Evolutionary conservation across 2,888 invertebrate species (phyloP).

Genomic region (Caenorhabditis japonica): DNA sequence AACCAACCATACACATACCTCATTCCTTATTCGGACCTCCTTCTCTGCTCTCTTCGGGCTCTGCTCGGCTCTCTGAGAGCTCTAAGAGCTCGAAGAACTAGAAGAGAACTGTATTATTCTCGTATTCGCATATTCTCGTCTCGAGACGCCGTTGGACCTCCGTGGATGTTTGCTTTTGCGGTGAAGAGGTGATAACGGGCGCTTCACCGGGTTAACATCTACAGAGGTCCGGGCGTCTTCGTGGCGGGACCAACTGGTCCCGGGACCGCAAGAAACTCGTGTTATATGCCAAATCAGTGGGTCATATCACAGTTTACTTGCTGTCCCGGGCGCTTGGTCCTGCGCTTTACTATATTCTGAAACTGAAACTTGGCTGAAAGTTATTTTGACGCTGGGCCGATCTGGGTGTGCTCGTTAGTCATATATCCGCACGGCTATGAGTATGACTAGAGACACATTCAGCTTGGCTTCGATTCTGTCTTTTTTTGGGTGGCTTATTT

Average conservation of each 20-base stretch:
- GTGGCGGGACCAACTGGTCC: conserved; percentile 2
- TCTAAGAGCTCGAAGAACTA: no score
- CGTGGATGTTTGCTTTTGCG: conserved; percentile 41
- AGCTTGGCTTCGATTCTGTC: conserved; percentile 53
- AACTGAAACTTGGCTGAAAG: no score
- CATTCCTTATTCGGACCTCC: conserved; percentile 30
- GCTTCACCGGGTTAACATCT: conserved; percentile 54
- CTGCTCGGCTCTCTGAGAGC: conserved; percentile 3
- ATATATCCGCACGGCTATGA: conserved; percentile 23
- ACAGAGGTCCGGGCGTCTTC: conserved; percentile 26
- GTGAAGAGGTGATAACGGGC: conserved; percentile 12
- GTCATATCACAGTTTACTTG: conserved; percentile 55
- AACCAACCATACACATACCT: conserved; percentile 13
- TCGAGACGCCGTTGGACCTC: conserved; percentile 32
- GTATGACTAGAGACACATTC: conserved; percentile 70
- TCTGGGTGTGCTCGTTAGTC: conserved; percentile 63
- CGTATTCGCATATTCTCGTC: background rate
- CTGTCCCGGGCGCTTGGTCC: conserved; percentile 47
- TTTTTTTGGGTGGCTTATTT: background rate
- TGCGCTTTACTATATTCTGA: background rate
- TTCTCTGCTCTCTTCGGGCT: background rate
- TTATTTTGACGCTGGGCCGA: conserved; percentile 8
- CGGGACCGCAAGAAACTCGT: conserved; percentile 36
- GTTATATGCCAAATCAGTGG: conserved; percentile 16
- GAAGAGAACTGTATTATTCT: conserved; percentile 8